Conservation (phyloP, 2,797 vertebrate genomes). For the Pangasius mekongensis region DNA sequence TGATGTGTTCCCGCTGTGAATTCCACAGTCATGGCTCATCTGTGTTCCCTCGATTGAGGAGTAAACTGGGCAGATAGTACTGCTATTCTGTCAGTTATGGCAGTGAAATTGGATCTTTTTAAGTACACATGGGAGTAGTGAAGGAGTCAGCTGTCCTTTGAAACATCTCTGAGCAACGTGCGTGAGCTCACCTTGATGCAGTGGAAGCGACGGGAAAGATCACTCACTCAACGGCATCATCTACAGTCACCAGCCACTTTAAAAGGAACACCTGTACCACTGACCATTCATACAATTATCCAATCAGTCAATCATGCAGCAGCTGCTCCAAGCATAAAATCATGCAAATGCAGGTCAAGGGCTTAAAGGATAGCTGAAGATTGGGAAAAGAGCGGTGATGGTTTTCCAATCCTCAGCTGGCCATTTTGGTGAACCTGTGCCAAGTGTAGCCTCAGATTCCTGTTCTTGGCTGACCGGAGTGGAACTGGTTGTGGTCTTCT, state of each 20-base stretch:
- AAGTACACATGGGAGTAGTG: background rate
- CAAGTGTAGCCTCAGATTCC: background rate
- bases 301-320: background rate
- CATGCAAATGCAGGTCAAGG: background rate
- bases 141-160: background rate
- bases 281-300: background rate
- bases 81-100: background rate
- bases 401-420: background rate
- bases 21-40: background rate
- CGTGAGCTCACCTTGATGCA: background rate
- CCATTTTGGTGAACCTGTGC: background rate
- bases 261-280: background rate
- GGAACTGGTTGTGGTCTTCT: background rate
- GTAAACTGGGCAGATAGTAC: constrained; percentile 10
- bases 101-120: background rate
- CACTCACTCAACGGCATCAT: background rate
- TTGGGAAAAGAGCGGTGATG: background rate
- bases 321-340: background rate
- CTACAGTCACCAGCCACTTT: background rate
- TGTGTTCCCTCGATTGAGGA: background rate
- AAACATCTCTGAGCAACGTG: constrained; percentile 2
- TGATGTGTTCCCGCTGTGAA: constrained; percentile 19
- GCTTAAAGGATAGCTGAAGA: background rate
- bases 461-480: background rate
- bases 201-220: background rate